Conservation (phyloP, 2,797 vertebrate genomes). For the Calcarius lapponicus region DNA sequence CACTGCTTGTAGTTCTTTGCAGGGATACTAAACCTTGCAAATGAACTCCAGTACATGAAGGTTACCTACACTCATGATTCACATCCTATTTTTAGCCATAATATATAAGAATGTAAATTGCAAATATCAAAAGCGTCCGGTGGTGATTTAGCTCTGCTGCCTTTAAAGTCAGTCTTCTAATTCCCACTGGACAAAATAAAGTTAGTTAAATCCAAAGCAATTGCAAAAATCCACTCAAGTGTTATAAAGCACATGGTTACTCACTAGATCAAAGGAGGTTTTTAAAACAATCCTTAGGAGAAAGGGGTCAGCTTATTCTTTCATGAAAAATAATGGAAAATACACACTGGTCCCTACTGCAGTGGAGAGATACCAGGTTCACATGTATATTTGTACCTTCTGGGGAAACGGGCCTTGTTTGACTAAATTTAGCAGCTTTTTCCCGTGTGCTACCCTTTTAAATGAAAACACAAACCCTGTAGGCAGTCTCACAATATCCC, state of each 20-base stretch:
- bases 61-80: background rate
- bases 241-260: background rate
- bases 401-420: background rate
- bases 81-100: background rate
- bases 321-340: background rate
- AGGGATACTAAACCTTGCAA: background rate
- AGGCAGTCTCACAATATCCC: background rate
- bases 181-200: background rate
- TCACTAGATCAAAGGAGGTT: background rate
- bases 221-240: background rate
- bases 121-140: background rate
- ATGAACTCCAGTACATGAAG: background rate
- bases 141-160: background rate
- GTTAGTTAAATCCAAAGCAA: background rate
- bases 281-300: background rate
- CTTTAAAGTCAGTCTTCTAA: background rate
- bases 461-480: background rate
- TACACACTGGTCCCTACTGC: background rate
- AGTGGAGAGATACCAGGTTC: background rate
- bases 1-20: background rate
- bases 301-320: background rate
- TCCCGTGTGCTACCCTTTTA: background rate
- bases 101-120: background rate
- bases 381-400: background rate
- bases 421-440: background rate